Evolutionary conservation across 2,797 vertebrate genomes (phyloP).

Genomic region (Poeciliopsis presidionis): DNA sequence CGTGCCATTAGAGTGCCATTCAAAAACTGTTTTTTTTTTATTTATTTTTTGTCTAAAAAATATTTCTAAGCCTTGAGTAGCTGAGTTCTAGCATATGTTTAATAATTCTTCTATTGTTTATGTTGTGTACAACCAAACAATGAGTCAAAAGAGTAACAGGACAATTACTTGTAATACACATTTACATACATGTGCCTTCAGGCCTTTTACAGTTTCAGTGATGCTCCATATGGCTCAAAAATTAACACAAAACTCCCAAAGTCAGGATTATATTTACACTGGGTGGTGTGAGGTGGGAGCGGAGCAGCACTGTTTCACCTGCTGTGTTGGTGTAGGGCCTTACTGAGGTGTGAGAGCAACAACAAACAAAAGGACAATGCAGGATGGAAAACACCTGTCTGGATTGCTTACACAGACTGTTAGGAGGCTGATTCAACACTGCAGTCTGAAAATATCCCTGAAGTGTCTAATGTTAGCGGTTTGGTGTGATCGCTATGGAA

Average conservation of each 20-base stretch:
- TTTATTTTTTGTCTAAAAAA: not conserved
- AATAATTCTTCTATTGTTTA: not conserved
- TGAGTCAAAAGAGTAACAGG: not conserved
- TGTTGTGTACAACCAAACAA: not conserved
- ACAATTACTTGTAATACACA: not conserved
- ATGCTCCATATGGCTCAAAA: slow-evolving; percentile 19
- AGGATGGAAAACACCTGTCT: slow-evolving; percentile 66
- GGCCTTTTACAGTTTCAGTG: not conserved
- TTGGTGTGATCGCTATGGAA: not conserved
- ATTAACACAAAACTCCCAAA: slow-evolving; percentile 40
- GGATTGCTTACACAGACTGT: slow-evolving; percentile 27
- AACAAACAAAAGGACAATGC: slow-evolving; percentile 35
- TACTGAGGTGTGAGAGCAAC: slow-evolving; percentile 50
- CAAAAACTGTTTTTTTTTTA: not conserved
- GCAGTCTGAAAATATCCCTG: slow-evolving; percentile 26
- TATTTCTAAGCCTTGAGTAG: no score
- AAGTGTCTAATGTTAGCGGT: slow-evolving; percentile 4
- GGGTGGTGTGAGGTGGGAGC: slow-evolving; percentile 30
- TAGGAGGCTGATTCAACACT: slow-evolving; percentile 17
- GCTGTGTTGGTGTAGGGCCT: slow-evolving; percentile 44
- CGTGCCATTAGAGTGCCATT: not conserved
- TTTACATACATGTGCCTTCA: not conserved
- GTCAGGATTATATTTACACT: slow-evolving; percentile 56
- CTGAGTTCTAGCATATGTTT: no score
- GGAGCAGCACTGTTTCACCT: slow-evolving; percentile 44